phyloP scores from a whole-genome alignment of 1,140 invertebrate genomes.

The Acromyrmex charruanus region DNA sequence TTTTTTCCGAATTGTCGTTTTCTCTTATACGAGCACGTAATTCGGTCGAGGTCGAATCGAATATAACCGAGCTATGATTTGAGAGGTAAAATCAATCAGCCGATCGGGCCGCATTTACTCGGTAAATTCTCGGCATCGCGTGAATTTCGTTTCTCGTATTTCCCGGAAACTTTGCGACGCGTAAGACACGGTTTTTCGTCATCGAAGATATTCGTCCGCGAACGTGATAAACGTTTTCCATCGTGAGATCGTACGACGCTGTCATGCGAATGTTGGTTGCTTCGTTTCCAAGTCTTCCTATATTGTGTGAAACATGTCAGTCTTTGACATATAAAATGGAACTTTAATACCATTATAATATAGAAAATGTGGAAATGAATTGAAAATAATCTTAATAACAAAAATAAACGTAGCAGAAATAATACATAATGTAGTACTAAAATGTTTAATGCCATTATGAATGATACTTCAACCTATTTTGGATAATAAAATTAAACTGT shows the following conservation, averaged over 20 bases:
- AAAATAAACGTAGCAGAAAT: neutral
- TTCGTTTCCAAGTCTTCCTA: constrained; percentile 1
- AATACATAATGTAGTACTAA: neutral
- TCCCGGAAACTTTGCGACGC: constrained; percentile 35
- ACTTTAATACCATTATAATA: constrained; percentile 20
- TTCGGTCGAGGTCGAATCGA: constrained; percentile 56
- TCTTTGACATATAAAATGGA: neutral
- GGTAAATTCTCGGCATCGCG: constrained; percentile 24
- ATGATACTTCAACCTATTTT: neutral
- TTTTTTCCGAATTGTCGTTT: constrained; percentile 17
- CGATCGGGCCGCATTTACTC: constrained; percentile 36
- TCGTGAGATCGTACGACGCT: constrained; percentile 12
- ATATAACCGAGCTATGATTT: constrained; percentile 40
- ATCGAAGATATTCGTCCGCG: constrained; percentile 36
- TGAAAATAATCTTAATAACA: neutral
- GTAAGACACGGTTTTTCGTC: constrained; percentile 28
- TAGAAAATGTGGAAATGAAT: neutral
- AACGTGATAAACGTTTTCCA: constrained; percentile 38
- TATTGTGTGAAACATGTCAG: neutral
- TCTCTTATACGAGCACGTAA: constrained; percentile 44
- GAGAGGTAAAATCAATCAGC: constrained; percentile 59
- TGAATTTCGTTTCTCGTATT: constrained; percentile 39
- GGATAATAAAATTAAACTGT: neutral
- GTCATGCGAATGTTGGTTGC: constrained; percentile 7
- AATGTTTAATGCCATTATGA: too few relatives aligned